Conservation (phyloP, 2,113 vertebrate species). For the Colius striatus region DNA sequence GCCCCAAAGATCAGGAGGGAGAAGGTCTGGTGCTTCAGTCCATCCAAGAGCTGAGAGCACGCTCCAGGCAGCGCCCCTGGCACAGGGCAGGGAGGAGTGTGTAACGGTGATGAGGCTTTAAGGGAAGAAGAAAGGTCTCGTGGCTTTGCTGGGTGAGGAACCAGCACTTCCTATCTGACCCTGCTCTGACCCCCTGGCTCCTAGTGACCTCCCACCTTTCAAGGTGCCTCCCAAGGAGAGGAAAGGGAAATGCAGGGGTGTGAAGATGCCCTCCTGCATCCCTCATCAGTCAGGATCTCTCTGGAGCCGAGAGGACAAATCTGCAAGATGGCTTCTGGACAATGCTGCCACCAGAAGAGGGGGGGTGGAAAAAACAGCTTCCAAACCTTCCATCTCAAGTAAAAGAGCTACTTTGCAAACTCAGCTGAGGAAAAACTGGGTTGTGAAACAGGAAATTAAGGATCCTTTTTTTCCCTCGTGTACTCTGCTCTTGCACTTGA, state of each 20-base stretch:
- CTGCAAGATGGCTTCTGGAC: background rate
- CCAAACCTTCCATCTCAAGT: background rate
- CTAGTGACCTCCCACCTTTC: background rate
- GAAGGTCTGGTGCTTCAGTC: background rate
- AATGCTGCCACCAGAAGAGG: background rate
- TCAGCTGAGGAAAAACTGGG: background rate
- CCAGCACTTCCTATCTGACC: background rate
- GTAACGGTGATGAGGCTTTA: background rate
- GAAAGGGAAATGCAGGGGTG: background rate
- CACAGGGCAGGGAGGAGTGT: background rate
- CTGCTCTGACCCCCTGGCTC: background rate
- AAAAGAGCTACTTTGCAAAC: background rate
- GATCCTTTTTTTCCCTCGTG: background rate
- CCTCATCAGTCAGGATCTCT: background rate
- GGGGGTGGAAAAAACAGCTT: background rate
- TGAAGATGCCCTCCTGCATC: background rate
- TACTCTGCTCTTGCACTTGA: background rate
- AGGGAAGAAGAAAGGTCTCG: background rate
- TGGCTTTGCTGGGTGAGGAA: background rate
- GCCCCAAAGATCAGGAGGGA: background rate
- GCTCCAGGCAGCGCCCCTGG: background rate
- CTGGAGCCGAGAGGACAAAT: background rate
- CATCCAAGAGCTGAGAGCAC: accelerated
- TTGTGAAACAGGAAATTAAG: slow-evolving; percentile 8
- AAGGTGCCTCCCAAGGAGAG: background rate